Percentiles rank a stretch among this genome's conserved stretches.
Conservation (phyloP, 2,113 vertebrate genomes). For the Serilophus lunatus region DNA sequence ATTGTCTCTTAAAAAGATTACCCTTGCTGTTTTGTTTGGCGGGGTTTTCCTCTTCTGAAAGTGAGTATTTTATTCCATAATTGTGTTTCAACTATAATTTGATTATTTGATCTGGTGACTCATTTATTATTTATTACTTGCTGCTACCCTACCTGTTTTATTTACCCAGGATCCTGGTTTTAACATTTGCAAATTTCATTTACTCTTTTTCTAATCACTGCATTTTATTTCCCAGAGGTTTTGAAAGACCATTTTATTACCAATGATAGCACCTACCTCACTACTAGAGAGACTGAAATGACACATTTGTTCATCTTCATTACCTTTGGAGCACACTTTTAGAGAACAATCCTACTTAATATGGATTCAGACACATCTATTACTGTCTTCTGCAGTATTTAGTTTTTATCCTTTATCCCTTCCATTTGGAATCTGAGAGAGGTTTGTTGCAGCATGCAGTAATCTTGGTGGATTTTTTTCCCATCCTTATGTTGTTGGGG, state of each 20-base stretch:
- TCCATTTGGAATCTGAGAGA: not conserved
- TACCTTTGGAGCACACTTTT: not conserved
- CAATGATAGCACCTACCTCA: not conserved
- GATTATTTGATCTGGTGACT: not conserved
- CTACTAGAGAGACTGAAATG: not conserved
- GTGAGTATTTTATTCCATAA: not conserved
- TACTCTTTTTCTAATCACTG: not conserved
- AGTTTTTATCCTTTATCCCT: not conserved
- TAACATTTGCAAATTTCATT: not conserved
- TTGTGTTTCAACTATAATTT: not conserved
- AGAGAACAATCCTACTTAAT: not conserved
- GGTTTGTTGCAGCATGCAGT: not conserved
- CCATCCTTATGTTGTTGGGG: accelerated
- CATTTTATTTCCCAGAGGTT: not conserved
- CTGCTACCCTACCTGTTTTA: not conserved
- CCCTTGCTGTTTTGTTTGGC: accelerated
- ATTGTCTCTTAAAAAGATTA: not conserved
- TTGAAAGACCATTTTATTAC: not conserved
- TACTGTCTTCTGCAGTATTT: not conserved
- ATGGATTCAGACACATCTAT: not conserved
- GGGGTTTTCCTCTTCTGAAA: not conserved
- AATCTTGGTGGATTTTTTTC: not conserved
- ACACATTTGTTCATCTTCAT: not conserved
- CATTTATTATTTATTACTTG: not conserved
- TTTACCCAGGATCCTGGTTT: not conserved